Conservation (phyloP, 64 coral and sea anemone species). For the Actinia equina region DNA sequence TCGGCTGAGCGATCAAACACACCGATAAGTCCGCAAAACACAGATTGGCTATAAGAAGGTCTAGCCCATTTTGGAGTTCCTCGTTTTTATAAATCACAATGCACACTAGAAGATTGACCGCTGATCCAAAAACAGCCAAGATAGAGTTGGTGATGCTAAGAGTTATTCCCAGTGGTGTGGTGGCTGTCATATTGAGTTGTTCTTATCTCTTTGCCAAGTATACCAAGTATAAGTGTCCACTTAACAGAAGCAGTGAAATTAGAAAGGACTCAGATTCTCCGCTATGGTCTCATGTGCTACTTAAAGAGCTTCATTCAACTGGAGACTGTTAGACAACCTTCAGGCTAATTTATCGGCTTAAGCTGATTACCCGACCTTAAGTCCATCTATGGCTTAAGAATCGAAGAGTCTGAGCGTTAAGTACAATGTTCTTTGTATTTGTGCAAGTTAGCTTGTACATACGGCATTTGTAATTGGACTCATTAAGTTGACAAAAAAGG, state of each 20-base stretch:
- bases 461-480: neutral
- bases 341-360: neutral
- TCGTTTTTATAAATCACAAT: slow-evolving; percentile 41
- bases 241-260: neutral
- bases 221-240: neutral
- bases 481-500: neutral
- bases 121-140: slow-evolving; percentile 3
- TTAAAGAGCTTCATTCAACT: too few relatives aligned
- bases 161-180: neutral
- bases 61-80: slow-evolving; percentile 32
- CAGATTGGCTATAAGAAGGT: slow-evolving; percentile 37
- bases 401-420: neutral
- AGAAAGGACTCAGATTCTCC: too few relatives aligned
- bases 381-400: too few relatives aligned
- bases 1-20: slow-evolving; percentile 13
- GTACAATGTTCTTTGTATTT: neutral
- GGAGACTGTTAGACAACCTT: neutral
- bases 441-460: neutral
- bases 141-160: slow-evolving; percentile 1
- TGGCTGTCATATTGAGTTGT: neutral
- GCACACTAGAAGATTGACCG: slow-evolving; percentile 16
- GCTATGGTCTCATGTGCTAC: too few relatives aligned
- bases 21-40: slow-evolving; percentile 18
- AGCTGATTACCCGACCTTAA: neutral
- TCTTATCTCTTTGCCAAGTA: neutral